These are phyloP conservation scores for Gortyna flavago DNA, from an alignment of 2,888 invertebrate genomes.

Conservation along the genomic window DNA sequence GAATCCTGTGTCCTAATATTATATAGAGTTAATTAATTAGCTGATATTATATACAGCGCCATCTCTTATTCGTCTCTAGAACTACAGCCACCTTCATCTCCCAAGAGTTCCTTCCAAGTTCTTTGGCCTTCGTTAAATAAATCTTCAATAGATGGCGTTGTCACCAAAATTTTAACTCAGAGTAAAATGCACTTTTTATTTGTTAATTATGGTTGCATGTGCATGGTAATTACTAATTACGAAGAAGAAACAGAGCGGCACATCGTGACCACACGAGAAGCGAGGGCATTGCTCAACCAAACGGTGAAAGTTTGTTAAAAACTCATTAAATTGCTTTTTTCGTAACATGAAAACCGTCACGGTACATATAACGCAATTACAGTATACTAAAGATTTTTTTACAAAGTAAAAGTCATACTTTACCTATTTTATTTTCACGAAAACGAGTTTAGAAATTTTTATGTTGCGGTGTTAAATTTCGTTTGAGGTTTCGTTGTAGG, in stretches of 20 bases:
- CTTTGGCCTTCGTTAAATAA: neutral
- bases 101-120: neutral
- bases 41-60: conserved; percentile 13
- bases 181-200: conserved; percentile 39
- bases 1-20: neutral
- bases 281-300: conserved; percentile 65
- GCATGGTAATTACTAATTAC: conserved; percentile 67
- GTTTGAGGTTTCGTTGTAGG: conserved; percentile 21
- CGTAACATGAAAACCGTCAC: conserved; percentile 78
- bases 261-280: conserved; percentile 66
- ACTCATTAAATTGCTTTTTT: conserved; percentile 77
- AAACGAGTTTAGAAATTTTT: conserved; percentile 51
- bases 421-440: conserved; percentile 50
- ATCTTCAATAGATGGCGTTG: conserved; percentile 45
- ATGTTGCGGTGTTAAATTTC: conserved; percentile 36
- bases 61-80: neutral
- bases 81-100: neutral
- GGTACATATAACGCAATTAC: conserved; percentile 66
- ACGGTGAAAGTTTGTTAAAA: conserved; percentile 79
- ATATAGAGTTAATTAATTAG: neutral
- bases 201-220: conserved; percentile 62
- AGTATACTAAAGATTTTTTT: conserved; percentile 48
- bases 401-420: conserved; percentile 61
- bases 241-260: conserved; percentile 68
- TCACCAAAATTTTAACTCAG: neutral